Conservation (phyloP, 2,888 invertebrate genomes). For the Acronicta psi region DNA sequence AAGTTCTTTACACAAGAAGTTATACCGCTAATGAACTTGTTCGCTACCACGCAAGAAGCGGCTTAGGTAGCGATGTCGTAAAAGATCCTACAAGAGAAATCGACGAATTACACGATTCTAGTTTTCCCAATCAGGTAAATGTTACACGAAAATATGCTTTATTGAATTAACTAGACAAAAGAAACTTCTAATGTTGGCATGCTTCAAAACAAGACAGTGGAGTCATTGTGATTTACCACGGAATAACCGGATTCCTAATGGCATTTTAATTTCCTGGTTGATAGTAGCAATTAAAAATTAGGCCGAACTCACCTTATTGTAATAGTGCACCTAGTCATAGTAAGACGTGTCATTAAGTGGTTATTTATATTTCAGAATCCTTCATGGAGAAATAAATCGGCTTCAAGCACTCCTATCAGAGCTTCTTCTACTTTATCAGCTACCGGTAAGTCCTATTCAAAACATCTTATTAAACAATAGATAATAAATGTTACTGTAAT, state of each 20-base stretch:
- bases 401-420: slow-evolving; percentile 60
- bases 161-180: slow-evolving; percentile 42
- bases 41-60: slow-evolving; percentile 73
- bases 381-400: slow-evolving; percentile 72
- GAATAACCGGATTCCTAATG: slow-evolving; percentile 83
- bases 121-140: slow-evolving; percentile 81
- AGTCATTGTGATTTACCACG: slow-evolving; percentile 75
- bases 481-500: not conserved
- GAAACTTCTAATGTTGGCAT: slow-evolving; percentile 29
- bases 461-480: not conserved
- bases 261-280: slow-evolving; percentile 79
- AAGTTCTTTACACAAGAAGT: slow-evolving; percentile 72
- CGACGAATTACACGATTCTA: slow-evolving; percentile 72
- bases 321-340: slow-evolving; percentile 54
- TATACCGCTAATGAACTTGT: slow-evolving; percentile 74
- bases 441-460: slow-evolving; percentile 69
- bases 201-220: slow-evolving; percentile 38
- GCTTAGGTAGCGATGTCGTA: slow-evolving; percentile 67
- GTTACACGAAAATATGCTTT: slow-evolving; percentile 62
- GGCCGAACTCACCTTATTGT: slow-evolving; percentile 71
- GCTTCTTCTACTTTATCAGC: slow-evolving; percentile 67
- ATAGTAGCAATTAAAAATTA: slow-evolving; percentile 76
- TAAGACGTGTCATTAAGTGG: slow-evolving; percentile 61
- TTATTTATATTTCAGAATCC: slow-evolving; percentile 72
- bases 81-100: slow-evolving; percentile 75